Evolutionary conservation across 2,797 vertebrate genomes (phyloP).

Genomic region (Anguilla megastoma): DNA sequence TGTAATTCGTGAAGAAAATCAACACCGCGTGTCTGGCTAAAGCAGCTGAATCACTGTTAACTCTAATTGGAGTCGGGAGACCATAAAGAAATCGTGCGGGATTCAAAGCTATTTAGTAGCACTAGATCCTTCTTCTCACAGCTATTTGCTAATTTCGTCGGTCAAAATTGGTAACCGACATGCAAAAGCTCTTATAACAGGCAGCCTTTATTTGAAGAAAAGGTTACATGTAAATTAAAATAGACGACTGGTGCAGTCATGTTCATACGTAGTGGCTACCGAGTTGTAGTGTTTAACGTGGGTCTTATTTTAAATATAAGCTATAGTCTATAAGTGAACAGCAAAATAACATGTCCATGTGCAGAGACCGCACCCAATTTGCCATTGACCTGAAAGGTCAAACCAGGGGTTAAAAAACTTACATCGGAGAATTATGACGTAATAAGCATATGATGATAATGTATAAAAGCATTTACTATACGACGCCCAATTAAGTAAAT

Average conservation of each 20-base stretch:
- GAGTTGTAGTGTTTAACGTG: not conserved
- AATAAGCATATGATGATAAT: not conserved
- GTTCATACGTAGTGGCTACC: not conserved
- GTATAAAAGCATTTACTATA: not conserved
- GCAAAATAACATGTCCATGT: not conserved
- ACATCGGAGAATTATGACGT: not conserved
- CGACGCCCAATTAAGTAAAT: not conserved
- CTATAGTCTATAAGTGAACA: not conserved
- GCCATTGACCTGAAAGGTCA: not conserved
- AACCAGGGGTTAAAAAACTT: not conserved
- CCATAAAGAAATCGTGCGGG: not conserved
- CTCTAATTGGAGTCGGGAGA: not conserved
- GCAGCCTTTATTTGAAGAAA: not conserved
- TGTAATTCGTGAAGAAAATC: conserved; percentile 6
- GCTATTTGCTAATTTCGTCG: not conserved
- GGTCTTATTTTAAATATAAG: not conserved
- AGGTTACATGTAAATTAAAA: not conserved
- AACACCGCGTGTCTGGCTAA: not conserved
- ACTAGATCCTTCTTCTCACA: not conserved
- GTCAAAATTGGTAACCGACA: not conserved
- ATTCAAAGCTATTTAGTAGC: conserved; percentile 12
- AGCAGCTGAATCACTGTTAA: not conserved
- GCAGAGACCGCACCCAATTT: not conserved
- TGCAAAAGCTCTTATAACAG: not conserved
- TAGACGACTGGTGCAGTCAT: not conserved